Evolutionary conservation across 2,113 vertebrate genomes (phyloP).

Genomic region (Ammodytes marinus): DNA sequence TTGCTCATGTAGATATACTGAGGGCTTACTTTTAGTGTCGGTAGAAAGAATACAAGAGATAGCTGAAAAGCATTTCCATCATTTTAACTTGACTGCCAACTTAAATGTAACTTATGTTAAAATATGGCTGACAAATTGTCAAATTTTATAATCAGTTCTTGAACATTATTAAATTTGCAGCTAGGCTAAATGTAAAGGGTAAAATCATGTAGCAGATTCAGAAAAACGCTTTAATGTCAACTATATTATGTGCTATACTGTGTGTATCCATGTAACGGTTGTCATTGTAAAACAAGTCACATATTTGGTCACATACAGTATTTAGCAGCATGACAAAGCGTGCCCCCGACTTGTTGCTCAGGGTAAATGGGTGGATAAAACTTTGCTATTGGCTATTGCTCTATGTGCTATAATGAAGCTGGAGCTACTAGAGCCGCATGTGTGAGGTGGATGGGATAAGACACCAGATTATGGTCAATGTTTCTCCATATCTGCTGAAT

Average conservation of each 20-base stretch:
- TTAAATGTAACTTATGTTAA: background rate
- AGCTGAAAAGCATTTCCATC: background rate
- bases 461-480: background rate
- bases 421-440: background rate
- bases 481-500: background rate
- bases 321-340: background rate
- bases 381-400: background rate
- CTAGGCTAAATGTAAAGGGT: background rate
- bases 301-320: background rate
- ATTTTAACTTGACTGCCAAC: background rate
- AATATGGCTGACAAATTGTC: background rate
- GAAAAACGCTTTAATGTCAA: background rate
- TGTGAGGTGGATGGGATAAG: background rate
- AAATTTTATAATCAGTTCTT: background rate
- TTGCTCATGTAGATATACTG: slow-evolving; percentile 44
- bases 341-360: background rate
- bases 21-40: background rate
- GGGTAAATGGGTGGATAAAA: background rate
- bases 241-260: background rate
- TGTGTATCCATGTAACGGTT: background rate
- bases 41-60: background rate
- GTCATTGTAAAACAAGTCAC: background rate
- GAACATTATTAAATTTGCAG: background rate
- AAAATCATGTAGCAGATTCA: background rate
- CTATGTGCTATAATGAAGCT: background rate